A percentile compares a stretch with the other conserved stretches of the same genome.
Evolutionary conservation across 2,888 invertebrate species (phyloP).

Genomic region (Resseliella maxima): DNA sequence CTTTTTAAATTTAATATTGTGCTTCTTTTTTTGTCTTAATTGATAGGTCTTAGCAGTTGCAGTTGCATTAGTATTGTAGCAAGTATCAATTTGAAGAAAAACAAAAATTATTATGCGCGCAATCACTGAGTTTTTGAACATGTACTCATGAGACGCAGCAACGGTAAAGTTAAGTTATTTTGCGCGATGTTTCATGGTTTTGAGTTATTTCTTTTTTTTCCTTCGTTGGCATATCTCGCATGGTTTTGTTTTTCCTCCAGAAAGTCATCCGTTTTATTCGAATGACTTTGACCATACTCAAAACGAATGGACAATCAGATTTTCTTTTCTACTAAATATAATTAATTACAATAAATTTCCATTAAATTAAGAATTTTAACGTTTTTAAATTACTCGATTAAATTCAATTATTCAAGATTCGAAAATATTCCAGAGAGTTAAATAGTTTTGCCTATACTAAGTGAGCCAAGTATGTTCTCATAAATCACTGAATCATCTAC

Average conservation of each 20-base stretch:
- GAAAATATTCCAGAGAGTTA: too few species aligned
- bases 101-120: constrained; percentile 54
- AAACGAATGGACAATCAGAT: neutral
- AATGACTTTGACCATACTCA: constrained; percentile 36
- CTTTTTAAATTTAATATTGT: constrained; percentile 20
- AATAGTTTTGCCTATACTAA: too few species aligned
- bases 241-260: neutral
- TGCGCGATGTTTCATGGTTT: constrained; percentile 25
- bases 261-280: constrained; percentile 45
- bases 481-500: too few species aligned
- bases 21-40: constrained; percentile 31
- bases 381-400: too few species aligned
- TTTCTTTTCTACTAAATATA: neutral
- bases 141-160: constrained; percentile 48
- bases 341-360: neutral
- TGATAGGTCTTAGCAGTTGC: neutral
- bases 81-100: constrained; percentile 51
- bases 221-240: neutral
- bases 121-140: constrained; percentile 55
- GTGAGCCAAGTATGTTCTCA: too few species aligned
- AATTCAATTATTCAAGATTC: too few species aligned
- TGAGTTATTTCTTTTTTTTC: neutral
- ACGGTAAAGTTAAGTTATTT: constrained; percentile 42
- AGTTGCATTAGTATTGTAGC: neutral
- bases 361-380: neutral